phyloP scores from a whole-genome alignment of 2,888 invertebrate genomes.

The Drosophila testacea region DNA sequence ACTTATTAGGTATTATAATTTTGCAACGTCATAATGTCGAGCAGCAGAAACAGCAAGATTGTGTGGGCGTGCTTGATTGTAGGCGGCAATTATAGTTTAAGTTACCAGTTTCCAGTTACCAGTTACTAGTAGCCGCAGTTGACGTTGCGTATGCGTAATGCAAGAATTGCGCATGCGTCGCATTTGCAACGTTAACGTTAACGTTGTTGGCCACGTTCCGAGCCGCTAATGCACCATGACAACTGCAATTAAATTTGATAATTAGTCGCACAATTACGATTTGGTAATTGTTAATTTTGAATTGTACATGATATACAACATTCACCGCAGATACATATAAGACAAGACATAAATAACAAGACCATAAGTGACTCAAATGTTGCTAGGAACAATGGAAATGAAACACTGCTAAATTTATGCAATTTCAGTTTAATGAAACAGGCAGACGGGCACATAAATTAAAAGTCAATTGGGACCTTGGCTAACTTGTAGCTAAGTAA shows the following conservation, averaged over 20 bases:
- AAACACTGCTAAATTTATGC: background rate
- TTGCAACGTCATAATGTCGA: constrained; percentile 38
- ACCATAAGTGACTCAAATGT: background rate
- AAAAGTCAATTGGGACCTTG: too few relatives aligned
- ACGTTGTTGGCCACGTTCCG: constrained; percentile 20
- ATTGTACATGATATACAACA: constrained; percentile 31
- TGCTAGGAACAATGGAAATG: background rate
- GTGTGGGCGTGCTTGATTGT: constrained; percentile 33
- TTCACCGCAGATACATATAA: constrained; percentile 18
- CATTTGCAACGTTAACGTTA: constrained; percentile 13
- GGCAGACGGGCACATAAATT: too few relatives aligned
- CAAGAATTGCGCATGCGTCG: constrained; percentile 71
- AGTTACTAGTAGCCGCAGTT: constrained; percentile 24
- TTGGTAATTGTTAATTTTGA: constrained; percentile 31
- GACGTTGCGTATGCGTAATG: constrained; percentile 71
- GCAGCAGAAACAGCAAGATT: constrained; percentile 19
- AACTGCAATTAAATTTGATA: constrained; percentile 66
- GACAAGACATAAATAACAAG: background rate
- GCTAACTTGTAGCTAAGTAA: too few relatives aligned
- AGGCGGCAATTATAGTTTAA: constrained; percentile 50
- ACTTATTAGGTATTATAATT: constrained; percentile 53
- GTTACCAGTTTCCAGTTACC: constrained; percentile 40
- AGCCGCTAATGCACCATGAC: constrained; percentile 60
- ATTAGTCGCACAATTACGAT: constrained; percentile 62
- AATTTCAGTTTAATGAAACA: background rate